Conservation (phyloP, 2,888 invertebrate genomes). For the Acanthosepion esculentum region DNA sequence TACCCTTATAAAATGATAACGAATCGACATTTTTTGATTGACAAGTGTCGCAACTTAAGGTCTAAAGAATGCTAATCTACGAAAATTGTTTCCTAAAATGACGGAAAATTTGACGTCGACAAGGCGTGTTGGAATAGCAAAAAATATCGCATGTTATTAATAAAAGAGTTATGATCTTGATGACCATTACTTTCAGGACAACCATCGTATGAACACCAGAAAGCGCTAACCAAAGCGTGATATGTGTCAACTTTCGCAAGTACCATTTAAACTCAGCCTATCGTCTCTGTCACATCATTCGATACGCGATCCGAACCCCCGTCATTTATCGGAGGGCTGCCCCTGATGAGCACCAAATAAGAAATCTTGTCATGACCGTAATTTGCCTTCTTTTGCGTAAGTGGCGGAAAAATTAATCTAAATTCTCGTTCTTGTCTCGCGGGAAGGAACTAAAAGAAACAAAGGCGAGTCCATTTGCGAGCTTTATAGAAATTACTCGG, state of each 20-base stretch:
- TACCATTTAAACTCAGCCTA: neutral
- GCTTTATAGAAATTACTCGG: neutral
- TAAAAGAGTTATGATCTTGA: no score
- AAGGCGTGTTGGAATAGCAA: no score
- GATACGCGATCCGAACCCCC: neutral
- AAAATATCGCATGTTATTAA: no score
- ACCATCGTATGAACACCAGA: no score
- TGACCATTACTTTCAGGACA: no score
- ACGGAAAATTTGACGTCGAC: no score
- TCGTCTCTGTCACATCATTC: neutral
- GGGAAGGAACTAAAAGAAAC: neutral
- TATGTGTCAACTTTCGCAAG: neutral
- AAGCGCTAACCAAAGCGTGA: no score
- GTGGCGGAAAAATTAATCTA: conserved; percentile 33
- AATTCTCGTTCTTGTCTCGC: conserved; percentile 33
- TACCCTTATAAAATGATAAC: no score
- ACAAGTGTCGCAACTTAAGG: no score
- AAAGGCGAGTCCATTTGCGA: neutral
- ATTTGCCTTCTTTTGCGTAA: neutral
- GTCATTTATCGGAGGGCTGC: neutral
- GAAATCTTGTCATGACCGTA: neutral
- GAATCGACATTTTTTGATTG: no score
- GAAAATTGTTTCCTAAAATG: no score
- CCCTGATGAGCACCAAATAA: conserved; percentile 14
- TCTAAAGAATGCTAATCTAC: no score